A percentile compares a stretch with the other conserved stretches of the same genome.
These are phyloP conservation scores for Microplitis manilae DNA, from an alignment of 2,888 invertebrate genomes.

Conservation along the genomic window DNA sequence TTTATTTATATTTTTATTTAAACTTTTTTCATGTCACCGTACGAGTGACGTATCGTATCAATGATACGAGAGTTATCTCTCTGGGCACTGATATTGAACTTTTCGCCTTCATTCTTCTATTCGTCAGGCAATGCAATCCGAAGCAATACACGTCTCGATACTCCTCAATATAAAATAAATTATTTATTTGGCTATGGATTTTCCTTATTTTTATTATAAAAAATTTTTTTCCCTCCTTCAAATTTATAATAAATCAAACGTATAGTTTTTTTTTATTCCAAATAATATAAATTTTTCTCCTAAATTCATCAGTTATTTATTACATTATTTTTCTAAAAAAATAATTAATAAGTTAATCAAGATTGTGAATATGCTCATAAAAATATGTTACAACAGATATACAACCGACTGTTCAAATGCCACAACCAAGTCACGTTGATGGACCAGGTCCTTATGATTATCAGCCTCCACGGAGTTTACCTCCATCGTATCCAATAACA, in stretches of 20 bases:
- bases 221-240: too few species aligned
- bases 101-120: slow-evolving; percentile 32
- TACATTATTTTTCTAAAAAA: not conserved
- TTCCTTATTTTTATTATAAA: too few species aligned
- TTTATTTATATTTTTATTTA: slow-evolving; percentile 10
- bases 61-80: slow-evolving; percentile 25
- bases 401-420: slow-evolving; percentile 51
- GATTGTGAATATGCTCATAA: not conserved
- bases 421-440: slow-evolving; percentile 44
- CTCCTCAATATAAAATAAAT: not conserved
- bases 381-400: slow-evolving; percentile 49
- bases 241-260: too few species aligned
- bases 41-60: slow-evolving; percentile 29
- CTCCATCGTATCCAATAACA: slow-evolving; percentile 48
- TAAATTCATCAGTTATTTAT: too few species aligned
- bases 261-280: not conserved
- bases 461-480: slow-evolving; percentile 45
- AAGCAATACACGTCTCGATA: not conserved
- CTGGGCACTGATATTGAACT: slow-evolving; percentile 41
- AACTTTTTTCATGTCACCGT: slow-evolving; percentile 17
- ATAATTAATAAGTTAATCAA: not conserved
- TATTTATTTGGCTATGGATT: too few species aligned
- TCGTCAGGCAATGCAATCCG: not conserved
- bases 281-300: too few species aligned
- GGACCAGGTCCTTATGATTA: slow-evolving; percentile 43